Base-by-base conservation (phyloP, 2,888 invertebrate species). In the Neuroscelio doddi region DNA sequence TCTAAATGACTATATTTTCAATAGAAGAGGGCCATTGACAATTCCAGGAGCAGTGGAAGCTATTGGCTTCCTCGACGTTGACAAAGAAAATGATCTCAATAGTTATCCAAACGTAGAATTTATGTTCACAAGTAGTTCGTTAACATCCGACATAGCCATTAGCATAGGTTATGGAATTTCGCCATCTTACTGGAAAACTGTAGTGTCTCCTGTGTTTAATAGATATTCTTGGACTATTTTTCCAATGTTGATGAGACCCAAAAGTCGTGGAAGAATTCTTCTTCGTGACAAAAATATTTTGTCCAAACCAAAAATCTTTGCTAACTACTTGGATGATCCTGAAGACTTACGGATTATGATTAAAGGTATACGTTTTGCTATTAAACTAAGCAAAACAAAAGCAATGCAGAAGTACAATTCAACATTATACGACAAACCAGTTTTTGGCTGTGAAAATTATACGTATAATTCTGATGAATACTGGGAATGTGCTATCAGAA, bases 91-190 rank as follows among this genome's bases (percentile, higher is more conserved):
- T 1, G 88, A 88, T 73, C 69, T 80, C 0, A 86, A 86, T 1
- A 87, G 88, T 59, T 87, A 86, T 72, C 92, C 93, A 0, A 92
- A 93, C 76, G 87, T 93, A 49, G 92, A 93, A 79, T 79, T 92
- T 10, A 87, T 93, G 52, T 87, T 90, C 71, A 85, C 90, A 0
- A 89, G 89, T 1, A 89, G 88, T 7, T 87, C 88, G n/a, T 73
- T 90, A 9, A 86, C 87, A 1, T 87, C 89, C 0, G 83, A 87
- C 76, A 3, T 8, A 39, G n/a, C 17, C n/a, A 17, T 41, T 24
- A 21, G 12, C 41, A 77, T 86, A 75, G 86, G 87, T 73, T 87
- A 90, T 79, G 64, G 62, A 4, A 69, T 91, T 39, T 81, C 86
- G 10, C 86, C 89, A 0, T 84, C 87, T 32, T 84, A 89, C 21